phyloP scores from a whole-genome alignment of 2,797 vertebrate genomes.

The Crax fasciolata region DNA sequence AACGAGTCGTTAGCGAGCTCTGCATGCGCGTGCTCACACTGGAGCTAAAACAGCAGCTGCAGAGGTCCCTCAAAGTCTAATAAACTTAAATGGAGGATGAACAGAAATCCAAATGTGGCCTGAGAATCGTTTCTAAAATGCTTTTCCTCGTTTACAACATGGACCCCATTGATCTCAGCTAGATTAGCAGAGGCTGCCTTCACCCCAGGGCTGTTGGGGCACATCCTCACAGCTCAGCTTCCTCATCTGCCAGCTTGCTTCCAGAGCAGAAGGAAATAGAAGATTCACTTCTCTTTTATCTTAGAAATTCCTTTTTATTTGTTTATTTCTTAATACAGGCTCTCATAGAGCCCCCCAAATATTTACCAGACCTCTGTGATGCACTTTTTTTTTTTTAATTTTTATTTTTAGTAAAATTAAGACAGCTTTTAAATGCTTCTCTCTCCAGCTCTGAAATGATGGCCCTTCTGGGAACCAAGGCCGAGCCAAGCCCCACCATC shows the following conservation, averaged over 20 bases:
- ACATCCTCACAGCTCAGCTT: constrained; percentile 9
- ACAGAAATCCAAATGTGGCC: constrained; percentile 36
- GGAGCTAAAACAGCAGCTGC: constrained; percentile 53
- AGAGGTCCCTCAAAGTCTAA: constrained; percentile 63
- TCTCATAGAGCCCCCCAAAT: background rate
- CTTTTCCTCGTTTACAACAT: background rate
- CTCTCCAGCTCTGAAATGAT: background rate
- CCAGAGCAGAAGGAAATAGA: background rate
- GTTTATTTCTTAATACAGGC: background rate
- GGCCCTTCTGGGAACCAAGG: background rate
- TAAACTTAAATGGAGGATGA: constrained; percentile 61
- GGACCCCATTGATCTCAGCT: background rate
- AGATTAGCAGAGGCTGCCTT: background rate
- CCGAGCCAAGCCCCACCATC: background rate
- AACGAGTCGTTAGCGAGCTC: constrained; percentile 30
- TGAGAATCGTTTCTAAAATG: constrained; percentile 32
- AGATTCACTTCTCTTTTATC: background rate
- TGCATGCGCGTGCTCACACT: background rate
- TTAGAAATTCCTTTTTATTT: background rate
- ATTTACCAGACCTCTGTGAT: background rate
- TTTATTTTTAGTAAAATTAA: constrained; percentile 6
- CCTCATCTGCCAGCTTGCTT: background rate
- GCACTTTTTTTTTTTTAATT: background rate
- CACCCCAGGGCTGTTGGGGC: background rate
- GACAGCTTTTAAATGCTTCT: background rate